Conservation (phyloP, 35 echinoderm and acorn worm genomes). For the Apostichopus parvimensis region DNA sequence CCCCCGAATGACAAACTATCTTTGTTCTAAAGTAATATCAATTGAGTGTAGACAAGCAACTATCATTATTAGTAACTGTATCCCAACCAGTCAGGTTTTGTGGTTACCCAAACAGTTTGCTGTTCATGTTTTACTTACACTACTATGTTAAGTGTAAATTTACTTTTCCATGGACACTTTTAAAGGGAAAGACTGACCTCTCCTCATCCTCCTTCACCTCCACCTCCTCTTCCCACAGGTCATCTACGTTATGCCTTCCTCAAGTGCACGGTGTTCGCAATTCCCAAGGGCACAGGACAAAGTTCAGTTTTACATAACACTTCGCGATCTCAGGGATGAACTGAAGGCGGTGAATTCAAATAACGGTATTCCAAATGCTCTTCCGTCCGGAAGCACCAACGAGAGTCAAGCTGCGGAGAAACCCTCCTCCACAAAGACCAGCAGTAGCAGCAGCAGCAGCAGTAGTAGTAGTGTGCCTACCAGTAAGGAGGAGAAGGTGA, state of each 20-base stretch:
- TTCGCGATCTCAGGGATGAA: constrained; percentile 93
- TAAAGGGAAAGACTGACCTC: no score
- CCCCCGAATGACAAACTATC: no score
- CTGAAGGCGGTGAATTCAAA: constrained; percentile 56
- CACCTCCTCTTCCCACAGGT: constrained; percentile 57
- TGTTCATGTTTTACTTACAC: no score
- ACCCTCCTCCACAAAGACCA: constrained; percentile 19
- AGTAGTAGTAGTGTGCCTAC: background rate
- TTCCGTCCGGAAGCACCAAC: constrained; percentile 34
- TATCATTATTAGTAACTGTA: no score
- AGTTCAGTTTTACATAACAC: constrained; percentile 91
- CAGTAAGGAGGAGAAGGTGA: constrained; percentile 32
- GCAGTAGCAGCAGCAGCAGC: background rate
- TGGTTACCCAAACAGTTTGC: no score
- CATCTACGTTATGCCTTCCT: constrained; percentile 99
- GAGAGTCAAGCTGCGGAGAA: background rate
- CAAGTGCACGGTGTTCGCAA: constrained; percentile 98
- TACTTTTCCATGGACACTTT: no score
- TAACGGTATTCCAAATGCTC: constrained; percentile 63
- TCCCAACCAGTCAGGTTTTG: no score
- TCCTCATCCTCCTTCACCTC: background rate
- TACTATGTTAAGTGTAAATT: no score
- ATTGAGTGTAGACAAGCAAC: no score
- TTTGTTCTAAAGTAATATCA: no score
- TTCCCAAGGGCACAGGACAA: constrained; percentile 99